A percentile compares a stretch with the other conserved stretches of the same genome.
Evolutionary conservation across 1,140 invertebrate species (phyloP).

Genomic region (Drosophila auraria): DNA sequence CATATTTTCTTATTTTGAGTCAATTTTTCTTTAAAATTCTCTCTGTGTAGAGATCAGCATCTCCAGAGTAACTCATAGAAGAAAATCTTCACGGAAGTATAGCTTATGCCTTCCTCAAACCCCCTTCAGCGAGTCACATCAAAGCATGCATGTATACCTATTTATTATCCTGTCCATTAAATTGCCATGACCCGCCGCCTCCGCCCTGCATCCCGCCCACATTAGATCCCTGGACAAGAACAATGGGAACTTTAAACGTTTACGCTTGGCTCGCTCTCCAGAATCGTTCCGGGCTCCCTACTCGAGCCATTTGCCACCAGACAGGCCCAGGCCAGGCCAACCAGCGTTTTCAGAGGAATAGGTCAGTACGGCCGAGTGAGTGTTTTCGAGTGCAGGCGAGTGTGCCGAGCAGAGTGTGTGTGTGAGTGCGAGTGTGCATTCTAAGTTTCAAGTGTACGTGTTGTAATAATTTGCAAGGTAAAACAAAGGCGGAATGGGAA

Average conservation of each 20-base stretch:
- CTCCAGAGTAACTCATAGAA: too few relatives aligned
- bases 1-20: too few relatives aligned
- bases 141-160: constrained; percentile 14
- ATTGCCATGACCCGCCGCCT: not conserved
- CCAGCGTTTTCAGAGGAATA: constrained; percentile 79
- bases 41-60: too few relatives aligned
- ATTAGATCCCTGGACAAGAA: constrained; percentile 19
- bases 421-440: constrained; percentile 46
- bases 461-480: constrained; percentile 51
- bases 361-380: constrained; percentile 76
- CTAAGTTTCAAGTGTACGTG: constrained; percentile 66
- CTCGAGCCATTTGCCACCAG: constrained; percentile 50
- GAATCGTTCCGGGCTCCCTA: constrained; percentile 54
- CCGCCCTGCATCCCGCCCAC: constrained; percentile 20
- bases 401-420: constrained; percentile 15
- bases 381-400: constrained; percentile 48
- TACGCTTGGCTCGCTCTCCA: constrained; percentile 57
- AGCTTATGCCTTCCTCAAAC: too few relatives aligned
- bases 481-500: constrained; percentile 48
- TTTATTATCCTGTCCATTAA: constrained; percentile 30
- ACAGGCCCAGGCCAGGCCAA: constrained; percentile 52
- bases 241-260: constrained; percentile 54
- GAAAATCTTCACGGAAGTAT: too few relatives aligned
- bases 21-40: too few relatives aligned
- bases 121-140: not conserved